Conservation (phyloP, 2,113 vertebrate genomes). For the Gulo gulo region DNA sequence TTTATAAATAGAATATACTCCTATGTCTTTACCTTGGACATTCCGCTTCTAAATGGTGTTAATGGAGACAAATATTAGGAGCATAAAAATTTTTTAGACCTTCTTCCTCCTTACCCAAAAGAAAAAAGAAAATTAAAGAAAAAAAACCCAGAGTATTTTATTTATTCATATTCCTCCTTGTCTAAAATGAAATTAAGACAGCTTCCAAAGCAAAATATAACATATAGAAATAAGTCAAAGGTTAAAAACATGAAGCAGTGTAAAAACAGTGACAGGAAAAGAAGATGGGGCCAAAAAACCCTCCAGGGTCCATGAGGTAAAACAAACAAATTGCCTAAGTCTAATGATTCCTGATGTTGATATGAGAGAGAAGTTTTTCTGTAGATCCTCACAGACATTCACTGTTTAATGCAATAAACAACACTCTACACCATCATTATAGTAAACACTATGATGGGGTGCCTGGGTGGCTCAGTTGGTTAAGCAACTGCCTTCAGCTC, state of each 20-base stretch:
- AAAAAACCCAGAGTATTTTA: not conserved
- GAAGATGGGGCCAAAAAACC: not conserved
- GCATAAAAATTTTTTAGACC: not conserved
- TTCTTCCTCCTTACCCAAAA: not conserved
- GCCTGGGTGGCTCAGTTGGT: too few relatives aligned
- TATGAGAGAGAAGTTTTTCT: not conserved
- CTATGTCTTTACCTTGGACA: not conserved
- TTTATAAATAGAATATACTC: not conserved
- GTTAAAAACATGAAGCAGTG: not conserved
- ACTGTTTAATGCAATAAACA: slow-evolving; percentile 7
- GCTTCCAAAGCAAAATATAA: not conserved
- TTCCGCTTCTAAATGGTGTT: not conserved
- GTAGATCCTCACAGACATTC: slow-evolving; percentile 21
- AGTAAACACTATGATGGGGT: not conserved
- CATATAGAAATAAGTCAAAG: slow-evolving; percentile 1
- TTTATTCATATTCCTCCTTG: not conserved
- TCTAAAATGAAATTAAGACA: not conserved
- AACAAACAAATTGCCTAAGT: not conserved
- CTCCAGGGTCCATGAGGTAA: not conserved
- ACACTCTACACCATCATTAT: not conserved
- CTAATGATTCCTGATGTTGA: not conserved
- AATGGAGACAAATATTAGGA: slow-evolving; percentile 4
- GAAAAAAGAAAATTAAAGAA: not conserved
- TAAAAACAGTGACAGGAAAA: slow-evolving; percentile 22
- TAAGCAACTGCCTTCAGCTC: too few relatives aligned